Evolutionary conservation across 2,797 vertebrate genomes (phyloP).

Genomic region (Fringilla coelebs): DNA sequence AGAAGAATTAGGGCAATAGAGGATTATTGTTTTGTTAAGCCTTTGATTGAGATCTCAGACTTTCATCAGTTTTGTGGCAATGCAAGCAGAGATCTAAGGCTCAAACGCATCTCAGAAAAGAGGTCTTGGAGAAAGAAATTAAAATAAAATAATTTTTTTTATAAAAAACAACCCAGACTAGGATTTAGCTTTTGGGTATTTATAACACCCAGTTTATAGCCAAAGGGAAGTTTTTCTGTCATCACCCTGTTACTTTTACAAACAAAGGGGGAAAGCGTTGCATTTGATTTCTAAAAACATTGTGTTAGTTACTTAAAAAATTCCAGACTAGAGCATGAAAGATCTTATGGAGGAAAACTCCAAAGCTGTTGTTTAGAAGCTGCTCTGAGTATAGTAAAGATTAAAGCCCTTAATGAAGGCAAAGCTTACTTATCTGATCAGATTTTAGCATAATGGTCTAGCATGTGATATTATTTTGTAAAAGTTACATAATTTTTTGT

Average conservation of each 20-base stretch:
- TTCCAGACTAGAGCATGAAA: constrained; percentile 10
- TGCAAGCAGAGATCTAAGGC: constrained; percentile 35
- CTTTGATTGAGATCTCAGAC: constrained; percentile 73
- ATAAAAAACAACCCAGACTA: background rate
- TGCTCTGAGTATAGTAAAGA: constrained; percentile 35
- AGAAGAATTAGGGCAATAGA: constrained; percentile 72
- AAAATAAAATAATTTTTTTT: background rate
- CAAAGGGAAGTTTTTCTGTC: background rate
- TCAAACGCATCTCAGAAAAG: constrained; percentile 32
- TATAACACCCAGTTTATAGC: background rate
- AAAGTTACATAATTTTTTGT: constrained; percentile 55
- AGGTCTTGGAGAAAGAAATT: constrained; percentile 23
- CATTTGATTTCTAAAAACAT: constrained; percentile 13
- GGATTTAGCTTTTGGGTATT: constrained; percentile 2
- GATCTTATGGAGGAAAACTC: constrained; percentile 6
- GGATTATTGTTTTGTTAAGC: constrained; percentile 77
- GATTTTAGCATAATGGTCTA: constrained; percentile 45
- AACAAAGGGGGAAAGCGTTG: background rate
- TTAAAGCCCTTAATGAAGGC: constrained; percentile 61
- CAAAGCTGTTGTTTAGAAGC: background rate
- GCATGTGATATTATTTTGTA: constrained; percentile 40
- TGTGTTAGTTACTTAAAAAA: constrained; percentile 25
- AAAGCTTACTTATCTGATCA: constrained; percentile 60
- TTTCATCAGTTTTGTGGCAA: constrained; percentile 64
- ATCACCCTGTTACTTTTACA: background rate